Evolutionary conservation across 2,888 invertebrate species (phyloP).

Genomic region (Xestia rhomboidea): DNA sequence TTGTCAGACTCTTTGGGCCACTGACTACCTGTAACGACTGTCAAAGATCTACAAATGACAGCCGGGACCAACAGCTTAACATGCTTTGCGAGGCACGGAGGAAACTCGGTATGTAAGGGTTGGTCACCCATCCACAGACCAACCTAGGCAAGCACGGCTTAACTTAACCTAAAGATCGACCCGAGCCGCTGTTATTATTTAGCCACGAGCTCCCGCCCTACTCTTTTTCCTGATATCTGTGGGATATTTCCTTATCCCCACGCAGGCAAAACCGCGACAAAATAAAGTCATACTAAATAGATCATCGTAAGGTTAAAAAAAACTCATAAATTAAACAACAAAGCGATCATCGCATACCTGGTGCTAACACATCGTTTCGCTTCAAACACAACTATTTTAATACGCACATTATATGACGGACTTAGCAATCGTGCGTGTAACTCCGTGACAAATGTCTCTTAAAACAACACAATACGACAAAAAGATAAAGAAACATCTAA

Average conservation of each 20-base stretch:
- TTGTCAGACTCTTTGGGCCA: no score
- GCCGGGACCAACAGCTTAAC: no score
- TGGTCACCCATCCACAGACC: no score
- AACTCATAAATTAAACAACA: conserved; percentile 40
- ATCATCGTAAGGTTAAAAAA: conserved; percentile 7
- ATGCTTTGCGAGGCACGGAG: no score
- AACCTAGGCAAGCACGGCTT: no score
- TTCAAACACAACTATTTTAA: conserved; percentile 48
- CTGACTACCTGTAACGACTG: no score
- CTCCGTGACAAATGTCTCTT: conserved; percentile 56
- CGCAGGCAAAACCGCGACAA: neutral
- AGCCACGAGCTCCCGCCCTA: no score
- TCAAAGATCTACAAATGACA: no score
- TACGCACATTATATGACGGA: conserved; percentile 43
- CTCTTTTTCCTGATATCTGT: neutral
- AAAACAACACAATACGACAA: conserved; percentile 67
- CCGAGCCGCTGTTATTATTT: no score
- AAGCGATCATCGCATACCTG: conserved; percentile 45
- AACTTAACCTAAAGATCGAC: no score
- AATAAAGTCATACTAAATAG: neutral
- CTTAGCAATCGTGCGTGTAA: conserved; percentile 59
- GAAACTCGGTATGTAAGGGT: no score
- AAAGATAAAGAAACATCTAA: conserved; percentile 61
- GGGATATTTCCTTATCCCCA: neutral
- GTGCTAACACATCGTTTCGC: conserved; percentile 30